Conservation (phyloP, 2,113 vertebrate genomes). For the Brevimyrus niger region DNA sequence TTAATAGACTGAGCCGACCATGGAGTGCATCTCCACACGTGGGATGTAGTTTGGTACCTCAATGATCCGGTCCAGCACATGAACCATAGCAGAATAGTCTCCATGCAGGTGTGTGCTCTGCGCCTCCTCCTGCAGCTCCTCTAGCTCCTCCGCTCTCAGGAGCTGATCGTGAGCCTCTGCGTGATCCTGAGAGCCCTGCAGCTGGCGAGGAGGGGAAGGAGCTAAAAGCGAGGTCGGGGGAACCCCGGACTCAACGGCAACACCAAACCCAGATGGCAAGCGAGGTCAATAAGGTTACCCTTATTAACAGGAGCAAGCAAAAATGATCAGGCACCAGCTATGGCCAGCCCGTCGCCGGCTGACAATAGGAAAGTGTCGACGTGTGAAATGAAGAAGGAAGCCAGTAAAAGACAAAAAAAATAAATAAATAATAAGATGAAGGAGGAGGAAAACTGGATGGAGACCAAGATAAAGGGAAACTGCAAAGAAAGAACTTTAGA, state of each 20-base stretch:
- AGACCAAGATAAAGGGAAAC: background rate
- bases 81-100: conserved; percentile 54
- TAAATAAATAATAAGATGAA: background rate
- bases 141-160: conserved; percentile 53
- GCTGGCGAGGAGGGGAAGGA: conserved; percentile 36
- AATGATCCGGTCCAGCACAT: conserved; percentile 58
- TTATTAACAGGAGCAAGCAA: background rate
- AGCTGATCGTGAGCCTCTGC: conserved; percentile 63
- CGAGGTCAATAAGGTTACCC: background rate
- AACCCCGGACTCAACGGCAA: background rate
- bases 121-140: conserved; percentile 57
- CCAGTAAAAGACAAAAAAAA: background rate
- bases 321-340: background rate
- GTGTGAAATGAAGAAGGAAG: background rate
- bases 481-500: background rate
- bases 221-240: no score
- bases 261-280: background rate
- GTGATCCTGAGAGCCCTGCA: conserved; percentile 55
- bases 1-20: background rate
- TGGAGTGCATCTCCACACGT: background rate
- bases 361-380: background rate
- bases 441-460: background rate
- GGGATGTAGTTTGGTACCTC: conserved; percentile 48
- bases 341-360: background rate
- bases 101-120: conserved; percentile 51